Evolutionary conservation across 2,888 invertebrate genomes (phyloP).

Genomic region (Tigriopus californicus): DNA sequence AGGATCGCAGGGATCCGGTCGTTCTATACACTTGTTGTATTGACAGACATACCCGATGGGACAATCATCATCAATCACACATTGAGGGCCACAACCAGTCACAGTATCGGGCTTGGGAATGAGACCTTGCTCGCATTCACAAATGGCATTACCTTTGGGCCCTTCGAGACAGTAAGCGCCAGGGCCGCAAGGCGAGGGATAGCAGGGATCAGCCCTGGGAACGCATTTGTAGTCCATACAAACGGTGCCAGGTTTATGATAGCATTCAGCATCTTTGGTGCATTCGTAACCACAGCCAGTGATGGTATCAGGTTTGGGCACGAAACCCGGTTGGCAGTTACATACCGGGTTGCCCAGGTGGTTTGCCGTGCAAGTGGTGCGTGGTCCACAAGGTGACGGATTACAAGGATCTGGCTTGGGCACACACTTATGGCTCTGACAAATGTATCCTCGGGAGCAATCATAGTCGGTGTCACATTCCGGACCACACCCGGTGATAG

Average conservation of each 20-base stretch:
- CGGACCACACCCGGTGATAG: constrained; percentile 24
- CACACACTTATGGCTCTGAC: constrained; percentile 8
- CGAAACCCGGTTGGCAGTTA: constrained; percentile 21
- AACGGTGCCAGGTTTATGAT: neutral
- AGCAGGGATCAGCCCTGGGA: constrained; percentile 14
- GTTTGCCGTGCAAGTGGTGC: constrained; percentile 8
- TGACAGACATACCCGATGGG: neutral
- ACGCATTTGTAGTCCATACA: constrained; percentile 6
- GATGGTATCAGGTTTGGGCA: constrained; percentile 24
- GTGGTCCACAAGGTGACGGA: constrained; percentile 15
- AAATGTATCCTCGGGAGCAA: constrained; percentile 10
- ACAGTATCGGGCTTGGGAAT: constrained; percentile 25
- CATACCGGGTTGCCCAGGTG: constrained; percentile 8
- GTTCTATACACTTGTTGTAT: neutral
- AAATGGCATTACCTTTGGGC: constrained; percentile 19
- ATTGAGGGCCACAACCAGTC: constrained; percentile 22
- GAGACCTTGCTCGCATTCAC: constrained; percentile 22
- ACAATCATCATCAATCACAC: constrained; percentile 8
- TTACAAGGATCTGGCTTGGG: constrained; percentile 11
- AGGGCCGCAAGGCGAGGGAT: constrained; percentile 14
- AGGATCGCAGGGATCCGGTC: constrained; percentile 8
- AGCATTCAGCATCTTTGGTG: constrained; percentile 15
- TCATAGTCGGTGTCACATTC: constrained; percentile 20
- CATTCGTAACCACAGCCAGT: constrained; percentile 24
- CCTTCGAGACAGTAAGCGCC: constrained; percentile 21